These are phyloP conservation scores for Neoarius graeffei DNA, from an alignment of 2,113 vertebrate genomes.

Conservation along the genomic window DNA sequence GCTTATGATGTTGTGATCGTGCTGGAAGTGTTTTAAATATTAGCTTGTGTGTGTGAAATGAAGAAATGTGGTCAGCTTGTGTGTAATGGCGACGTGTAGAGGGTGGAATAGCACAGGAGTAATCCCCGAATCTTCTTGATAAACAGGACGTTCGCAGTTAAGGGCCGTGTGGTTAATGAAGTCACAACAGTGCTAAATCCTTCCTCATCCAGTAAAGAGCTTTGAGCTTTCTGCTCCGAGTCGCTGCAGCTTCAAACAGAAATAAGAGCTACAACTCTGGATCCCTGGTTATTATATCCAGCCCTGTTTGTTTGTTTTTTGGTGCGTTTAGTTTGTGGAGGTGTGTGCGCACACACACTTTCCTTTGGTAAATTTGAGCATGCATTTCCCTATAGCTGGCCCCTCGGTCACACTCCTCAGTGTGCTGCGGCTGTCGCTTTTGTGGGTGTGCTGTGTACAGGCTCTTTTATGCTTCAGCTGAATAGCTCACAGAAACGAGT, in stretches of 20 bases:
- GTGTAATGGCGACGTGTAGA: neutral
- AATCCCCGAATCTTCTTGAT: neutral
- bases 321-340: neutral
- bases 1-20: neutral
- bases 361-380: neutral
- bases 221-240: neutral
- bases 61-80: neutral
- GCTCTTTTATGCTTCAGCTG: constrained; percentile 35
- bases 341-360: neutral
- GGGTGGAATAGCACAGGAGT: neutral
- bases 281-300: neutral
- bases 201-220: neutral
- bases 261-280: neutral
- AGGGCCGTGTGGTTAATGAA: neutral
- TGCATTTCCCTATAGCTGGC: constrained; percentile 15
- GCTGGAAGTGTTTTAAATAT: neutral
- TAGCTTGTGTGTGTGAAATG: neutral
- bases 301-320: neutral
- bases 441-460: constrained; percentile 23
- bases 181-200: neutral
- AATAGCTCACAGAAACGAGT: constrained; percentile 52
- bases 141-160: neutral
- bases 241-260: neutral
- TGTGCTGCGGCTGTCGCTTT: neutral
- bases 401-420: constrained; percentile 37